Base-by-base conservation (phyloP, 1,140 invertebrate genomes). In the Semibalanus balanoides region DNA sequence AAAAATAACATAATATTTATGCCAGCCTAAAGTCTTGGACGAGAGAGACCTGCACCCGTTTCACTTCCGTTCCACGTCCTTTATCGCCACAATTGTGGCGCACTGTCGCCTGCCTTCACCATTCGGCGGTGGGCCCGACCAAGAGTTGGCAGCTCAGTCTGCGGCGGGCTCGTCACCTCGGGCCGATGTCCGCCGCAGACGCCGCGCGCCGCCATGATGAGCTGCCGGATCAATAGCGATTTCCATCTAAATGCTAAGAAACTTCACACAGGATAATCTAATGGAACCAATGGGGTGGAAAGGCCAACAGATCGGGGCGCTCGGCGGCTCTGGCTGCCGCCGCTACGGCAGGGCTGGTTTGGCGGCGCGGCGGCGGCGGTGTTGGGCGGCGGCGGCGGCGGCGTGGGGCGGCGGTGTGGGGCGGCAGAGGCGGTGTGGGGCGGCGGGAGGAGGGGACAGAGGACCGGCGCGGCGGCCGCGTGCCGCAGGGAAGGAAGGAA, bases 161-260 rank as follows among this genome's bases (percentile, higher is more conserved):
- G 51, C 51, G 51, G 11, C 51, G 51, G 11, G 14, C 14, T 22
- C 51, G 51, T 25, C 51, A 25, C 14, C 51, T 64, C 51, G 51
- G 7, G 51, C 51, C 51, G 51, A 7, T 25, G 51, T 1, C 22
- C 51, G 51, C 51, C 51, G 51, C 51, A 64, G 51, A 64, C 51
- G 51, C 51, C 51, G 51, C 51, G 7, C 11, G 51, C 51, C 11
- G 51, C 51, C 51, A 64, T 64, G 51, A 64, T 64, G 51, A 64
- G 51, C 51, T 25, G 51, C 22, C 51, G 14, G 51, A 64, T 64
- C 51, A 64, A 64, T 64, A 64, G 51, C 51, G 51, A 64, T 64
- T 64, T 64, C 51, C 51, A 64, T 64, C 51, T 64, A 64, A 64
- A 64, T 64, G 51, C 51, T 64, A 64, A 64, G 51, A 64, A 64